Percentiles rank a stretch among this genome's conserved stretches.
phyloP scores from a whole-genome alignment of 2,797 vertebrate genomes.

The Tadarida brasiliensis region DNA sequence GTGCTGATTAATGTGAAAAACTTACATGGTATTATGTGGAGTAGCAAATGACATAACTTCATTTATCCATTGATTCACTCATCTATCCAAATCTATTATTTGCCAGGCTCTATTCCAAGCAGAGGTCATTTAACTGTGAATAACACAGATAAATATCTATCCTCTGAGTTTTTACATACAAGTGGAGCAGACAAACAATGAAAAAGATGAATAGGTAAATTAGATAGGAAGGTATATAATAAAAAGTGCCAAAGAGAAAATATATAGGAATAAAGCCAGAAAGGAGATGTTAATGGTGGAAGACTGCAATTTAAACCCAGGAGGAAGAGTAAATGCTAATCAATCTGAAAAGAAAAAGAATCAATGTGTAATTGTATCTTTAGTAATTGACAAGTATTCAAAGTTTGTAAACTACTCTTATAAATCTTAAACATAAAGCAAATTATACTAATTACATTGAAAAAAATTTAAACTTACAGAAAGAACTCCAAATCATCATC shows the following conservation, averaged over 20 bases:
- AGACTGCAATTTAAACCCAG: not conserved
- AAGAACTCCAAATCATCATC: not conserved
- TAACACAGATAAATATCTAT: conserved; percentile 1
- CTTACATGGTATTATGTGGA: not conserved
- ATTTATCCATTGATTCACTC: not conserved
- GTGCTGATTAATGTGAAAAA: not conserved
- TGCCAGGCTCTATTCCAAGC: conserved; percentile 13
- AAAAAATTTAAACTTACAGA: not conserved
- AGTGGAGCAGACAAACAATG: not conserved
- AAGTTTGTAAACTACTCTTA: not conserved
- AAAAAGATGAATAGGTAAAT: not conserved
- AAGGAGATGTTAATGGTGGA: not conserved
- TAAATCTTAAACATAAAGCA: not conserved
- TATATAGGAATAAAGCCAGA: not conserved
- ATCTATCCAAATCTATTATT: conserved; percentile 17
- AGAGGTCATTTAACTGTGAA: conserved; percentile 14
- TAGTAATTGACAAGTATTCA: not conserved
- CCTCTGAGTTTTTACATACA: not conserved
- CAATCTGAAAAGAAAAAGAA: not conserved
- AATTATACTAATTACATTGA: conserved; percentile 26
- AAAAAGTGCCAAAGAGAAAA: not conserved
- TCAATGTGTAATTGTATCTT: not conserved
- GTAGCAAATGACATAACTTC: not conserved
- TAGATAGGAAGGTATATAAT: not conserved
- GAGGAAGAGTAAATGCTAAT: conserved; percentile 4